Evolutionary conservation across 2,888 invertebrate genomes (phyloP).

Genomic region (Tholera decimalis): DNA sequence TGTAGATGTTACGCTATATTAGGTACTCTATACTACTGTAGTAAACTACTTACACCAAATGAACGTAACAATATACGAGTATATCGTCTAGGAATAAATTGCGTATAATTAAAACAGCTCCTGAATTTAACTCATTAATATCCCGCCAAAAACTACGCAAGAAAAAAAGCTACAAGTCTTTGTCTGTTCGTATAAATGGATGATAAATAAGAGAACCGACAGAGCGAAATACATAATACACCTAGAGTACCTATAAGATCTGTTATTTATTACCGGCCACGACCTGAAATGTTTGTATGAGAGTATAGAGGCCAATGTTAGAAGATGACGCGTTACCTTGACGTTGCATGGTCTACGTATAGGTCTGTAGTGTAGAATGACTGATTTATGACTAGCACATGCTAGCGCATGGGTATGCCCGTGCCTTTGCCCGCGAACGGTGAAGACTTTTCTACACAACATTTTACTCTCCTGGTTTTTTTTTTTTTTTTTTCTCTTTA

Average conservation of each 20-base stretch:
- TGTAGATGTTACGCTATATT: no score
- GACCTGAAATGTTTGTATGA: slow-evolving; percentile 50
- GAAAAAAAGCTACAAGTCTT: no score
- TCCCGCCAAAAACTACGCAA: no score
- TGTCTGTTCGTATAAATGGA: not conserved
- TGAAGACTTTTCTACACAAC: not conserved
- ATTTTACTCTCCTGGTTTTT: no score
- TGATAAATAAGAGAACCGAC: not conserved
- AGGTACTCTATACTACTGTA: no score
- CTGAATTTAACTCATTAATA: no score
- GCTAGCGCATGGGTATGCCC: no score
- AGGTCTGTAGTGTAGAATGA: slow-evolving; percentile 13
- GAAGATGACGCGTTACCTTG: slow-evolving; percentile 39
- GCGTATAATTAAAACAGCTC: no score
- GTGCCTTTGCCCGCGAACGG: not conserved
- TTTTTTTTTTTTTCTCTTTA: no score
- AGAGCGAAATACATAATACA: not conserved
- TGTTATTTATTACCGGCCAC: slow-evolving; percentile 45
- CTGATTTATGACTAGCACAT: slow-evolving; percentile 5
- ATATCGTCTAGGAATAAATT: no score
- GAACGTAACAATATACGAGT: no score
- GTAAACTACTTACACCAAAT: no score
- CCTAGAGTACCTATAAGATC: not conserved
- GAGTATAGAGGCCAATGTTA: slow-evolving; percentile 62
- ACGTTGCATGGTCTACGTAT: slow-evolving; percentile 31